phyloP scores from a whole-genome alignment of 2,797 vertebrate species.

The Micropoecilia bifurca region DNA sequence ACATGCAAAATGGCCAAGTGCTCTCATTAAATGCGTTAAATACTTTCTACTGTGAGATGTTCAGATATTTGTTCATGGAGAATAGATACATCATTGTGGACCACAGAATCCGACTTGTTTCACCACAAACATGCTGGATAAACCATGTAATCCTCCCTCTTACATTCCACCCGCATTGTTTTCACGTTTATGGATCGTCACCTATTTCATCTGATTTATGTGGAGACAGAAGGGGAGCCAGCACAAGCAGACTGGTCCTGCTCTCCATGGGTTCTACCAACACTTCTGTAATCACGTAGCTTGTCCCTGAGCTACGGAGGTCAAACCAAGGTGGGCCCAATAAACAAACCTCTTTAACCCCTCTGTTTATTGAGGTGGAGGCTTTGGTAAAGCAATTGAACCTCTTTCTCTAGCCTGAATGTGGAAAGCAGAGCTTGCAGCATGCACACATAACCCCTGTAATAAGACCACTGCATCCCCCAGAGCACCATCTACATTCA shows the following conservation, averaged over 20 bases:
- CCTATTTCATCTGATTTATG: slow-evolving; percentile 74
- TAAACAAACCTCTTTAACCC: slow-evolving; percentile 86
- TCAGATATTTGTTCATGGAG: neutral
- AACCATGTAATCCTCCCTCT: slow-evolving; percentile 50
- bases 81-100: slow-evolving; percentile 14
- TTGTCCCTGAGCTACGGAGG: slow-evolving; percentile 75
- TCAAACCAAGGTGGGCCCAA: slow-evolving; percentile 82
- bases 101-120: slow-evolving; percentile 45
- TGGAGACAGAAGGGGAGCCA: slow-evolving; percentile 22
- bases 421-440: slow-evolving; percentile 43
- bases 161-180: slow-evolving; percentile 28
- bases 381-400: slow-evolving; percentile 72
- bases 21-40: neutral
- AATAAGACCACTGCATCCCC: slow-evolving; percentile 74
- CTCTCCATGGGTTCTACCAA: slow-evolving; percentile 53
- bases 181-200: slow-evolving; percentile 46
- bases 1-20: neutral
- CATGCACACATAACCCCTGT: slow-evolving; percentile 50
- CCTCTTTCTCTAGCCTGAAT: slow-evolving; percentile 65
- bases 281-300: slow-evolving; percentile 79
- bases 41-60: neutral
- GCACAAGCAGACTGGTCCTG: slow-evolving; percentile 37
- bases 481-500: slow-evolving; percentile 76
- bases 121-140: slow-evolving; percentile 50
- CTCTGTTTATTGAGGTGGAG: slow-evolving; percentile 75